Base-by-base conservation (phyloP, 2,797 vertebrate species). In the Megalops cyprinoides region DNA sequence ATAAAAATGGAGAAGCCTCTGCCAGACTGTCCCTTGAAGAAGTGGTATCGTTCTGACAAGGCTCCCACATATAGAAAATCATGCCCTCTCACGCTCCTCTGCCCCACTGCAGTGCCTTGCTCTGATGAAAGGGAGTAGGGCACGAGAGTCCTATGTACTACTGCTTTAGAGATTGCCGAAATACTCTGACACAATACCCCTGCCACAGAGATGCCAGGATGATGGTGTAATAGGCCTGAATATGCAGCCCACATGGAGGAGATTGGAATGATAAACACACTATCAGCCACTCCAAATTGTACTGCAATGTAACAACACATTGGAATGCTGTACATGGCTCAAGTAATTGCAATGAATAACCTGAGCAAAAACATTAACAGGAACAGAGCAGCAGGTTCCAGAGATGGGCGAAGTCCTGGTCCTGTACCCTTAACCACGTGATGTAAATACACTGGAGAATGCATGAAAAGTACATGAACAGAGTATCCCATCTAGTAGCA, bases 11-110 rank as follows among this genome's bases (percentile, higher is more conserved):
- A 94, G 94, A 94, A 95, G 94, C 95, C 65, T 62, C 28, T 91
- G 95, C 94, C 96, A 98, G 97, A 98, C 96, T 94, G 95, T 94
- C 95, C 93, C 95, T 97, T 97, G 98, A 97, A 98, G 95, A 97
- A 96, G 96, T 93, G 92, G 92, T 95, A 93, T 93, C 91, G 91
- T 92, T 83, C 86, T 89, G 92, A 95, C 91, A 82, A 86, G 90
- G 90, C 89, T n/a, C 91, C 14, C n/a, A 84, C 3, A 79, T 82
- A 46, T 93, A 90, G 87, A 91, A 93, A 94, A 94, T 90, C 90
- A 87, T 89, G 88, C 87, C 89, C 90, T 97, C 95, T 94, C 74
- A 91, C 93, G 94, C 89, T 95, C 95, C 90, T 93, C 93, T 93
- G 94, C 87, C 85, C 87, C 91, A 42, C 67, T 44, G n/a, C n/a